Evolutionary conservation across 2,888 invertebrate genomes (phyloP).

Genomic region (Lasius platythorax): DNA sequence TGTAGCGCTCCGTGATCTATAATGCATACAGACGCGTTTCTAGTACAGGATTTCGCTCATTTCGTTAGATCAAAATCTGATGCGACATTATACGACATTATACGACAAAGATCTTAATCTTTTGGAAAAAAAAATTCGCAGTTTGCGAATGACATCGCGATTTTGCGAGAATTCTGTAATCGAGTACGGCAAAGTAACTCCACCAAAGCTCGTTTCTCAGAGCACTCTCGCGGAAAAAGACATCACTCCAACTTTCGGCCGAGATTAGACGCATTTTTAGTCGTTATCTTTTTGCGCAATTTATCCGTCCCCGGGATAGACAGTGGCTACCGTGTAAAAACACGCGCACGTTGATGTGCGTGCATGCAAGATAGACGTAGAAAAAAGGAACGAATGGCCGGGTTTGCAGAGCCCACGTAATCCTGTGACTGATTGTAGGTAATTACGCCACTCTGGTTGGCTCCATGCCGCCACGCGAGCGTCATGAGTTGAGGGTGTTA

Average conservation of each 20-base stretch:
- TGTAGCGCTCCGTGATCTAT: slow-evolving; percentile 11
- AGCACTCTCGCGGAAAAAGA: slow-evolving; percentile 21
- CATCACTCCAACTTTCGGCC: slow-evolving; percentile 29
- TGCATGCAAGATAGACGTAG: slow-evolving; percentile 65
- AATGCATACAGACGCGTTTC: neutral
- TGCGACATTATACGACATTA: neutral
- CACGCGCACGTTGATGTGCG: slow-evolving; percentile 46
- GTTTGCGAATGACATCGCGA: neutral
- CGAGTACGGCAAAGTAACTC: neutral
- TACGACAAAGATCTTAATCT: neutral
- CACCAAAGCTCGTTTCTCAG: slow-evolving; percentile 7
- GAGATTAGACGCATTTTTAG: slow-evolving; percentile 53
- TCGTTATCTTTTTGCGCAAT: slow-evolving; percentile 50
- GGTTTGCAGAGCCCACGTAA: slow-evolving; percentile 68
- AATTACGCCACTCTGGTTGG: slow-evolving; percentile 69
- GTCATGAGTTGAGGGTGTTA: slow-evolving; percentile 65
- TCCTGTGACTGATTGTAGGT: slow-evolving; percentile 75
- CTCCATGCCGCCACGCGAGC: slow-evolving; percentile 66
- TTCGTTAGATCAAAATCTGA: neutral
- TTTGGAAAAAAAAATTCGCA: neutral
- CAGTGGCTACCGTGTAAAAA: slow-evolving; percentile 44
- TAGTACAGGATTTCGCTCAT: neutral
- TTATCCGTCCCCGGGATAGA: slow-evolving; percentile 28
- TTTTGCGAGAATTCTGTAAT: neutral
- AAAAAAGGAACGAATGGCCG: slow-evolving; percentile 54